Conservation (phyloP, 2,113 vertebrate species). For the Carettochelys insculpta region DNA sequence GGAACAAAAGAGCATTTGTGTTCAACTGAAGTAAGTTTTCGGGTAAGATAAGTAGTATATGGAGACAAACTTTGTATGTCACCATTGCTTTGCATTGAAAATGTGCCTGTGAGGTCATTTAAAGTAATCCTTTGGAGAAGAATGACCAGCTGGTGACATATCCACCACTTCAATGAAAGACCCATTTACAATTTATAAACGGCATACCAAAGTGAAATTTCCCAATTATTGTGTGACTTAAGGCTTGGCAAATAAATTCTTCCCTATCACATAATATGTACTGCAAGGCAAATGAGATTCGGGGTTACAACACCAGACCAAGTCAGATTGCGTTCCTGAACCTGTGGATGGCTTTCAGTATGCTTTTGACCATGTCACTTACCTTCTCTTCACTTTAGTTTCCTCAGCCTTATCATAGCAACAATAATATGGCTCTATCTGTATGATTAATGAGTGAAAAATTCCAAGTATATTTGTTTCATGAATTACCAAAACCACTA, state of each 20-base stretch:
- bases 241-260: constrained; percentile 26
- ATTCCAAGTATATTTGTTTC: constrained; percentile 49
- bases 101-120: background rate
- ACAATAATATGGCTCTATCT: constrained; percentile 41
- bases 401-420: constrained; percentile 50
- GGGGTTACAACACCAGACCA: background rate
- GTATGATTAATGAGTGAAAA: constrained; percentile 49
- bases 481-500: constrained; percentile 30
- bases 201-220: constrained; percentile 51
- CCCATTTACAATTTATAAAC: background rate
- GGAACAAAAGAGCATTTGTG: background rate
- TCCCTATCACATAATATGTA: background rate
- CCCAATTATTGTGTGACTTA: constrained; percentile 29
- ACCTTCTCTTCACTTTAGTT: constrained; percentile 31
- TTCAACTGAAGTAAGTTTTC: background rate
- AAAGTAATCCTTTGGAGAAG: background rate
- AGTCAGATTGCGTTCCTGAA: background rate
- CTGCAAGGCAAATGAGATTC: background rate
- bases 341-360: constrained; percentile 10
- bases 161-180: constrained; percentile 20
- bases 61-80: background rate
- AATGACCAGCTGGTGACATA: background rate
- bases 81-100: background rate
- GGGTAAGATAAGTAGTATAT: background rate
- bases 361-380: constrained; percentile 1